Base-by-base conservation (phyloP, 2,797 vertebrate species). In the Catostomus latipinnis region DNA sequence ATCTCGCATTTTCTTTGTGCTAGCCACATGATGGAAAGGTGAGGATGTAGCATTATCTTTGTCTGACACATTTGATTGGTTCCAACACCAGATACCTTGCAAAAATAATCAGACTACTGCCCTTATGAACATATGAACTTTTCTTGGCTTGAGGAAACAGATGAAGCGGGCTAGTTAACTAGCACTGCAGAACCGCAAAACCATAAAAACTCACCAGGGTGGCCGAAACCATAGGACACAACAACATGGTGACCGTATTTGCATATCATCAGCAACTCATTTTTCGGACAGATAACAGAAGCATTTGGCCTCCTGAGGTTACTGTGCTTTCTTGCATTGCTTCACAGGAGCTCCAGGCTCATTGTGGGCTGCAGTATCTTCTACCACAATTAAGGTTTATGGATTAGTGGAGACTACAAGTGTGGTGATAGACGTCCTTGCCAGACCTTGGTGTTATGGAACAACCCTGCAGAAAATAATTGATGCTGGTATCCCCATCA, bases 191-290 rank as follows among this genome's bases (percentile, higher is more conserved):
- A 91, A 83, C 89, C 90, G 81, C 88, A 90, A 89, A 90, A 90
- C 90, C 90, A 86, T 93, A 93, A 94, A 93, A 90, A 91, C 91
- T 91, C 92, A 90, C 88, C 88, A 90, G 91, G 89, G 82, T 88
- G 90, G 91, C 85, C 22, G 90, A 89, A 91, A 87, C 89, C 88
- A 89, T 90, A 87, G 57, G 62, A 72, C 90, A 91, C 87, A 82
- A 89, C 89, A 86, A 86, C 83, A 80, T 49, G 68, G 69, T 56
- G 65, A 68, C 72, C 46, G 11, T 34, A 67, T 72, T 80, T 68
- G 18, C 75, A 81, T 53, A 68, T 14, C 11, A 63, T 13, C 54
- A 63, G 61, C 22, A 12, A 60, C 46, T n/a, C n/a, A 10, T 56
- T 76, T 49, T 13, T n/a, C 10, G 72, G 65, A 45, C 56, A 46